Base-by-base conservation (phyloP, 2,113 vertebrate species). In the Ameiurus melas region DNA sequence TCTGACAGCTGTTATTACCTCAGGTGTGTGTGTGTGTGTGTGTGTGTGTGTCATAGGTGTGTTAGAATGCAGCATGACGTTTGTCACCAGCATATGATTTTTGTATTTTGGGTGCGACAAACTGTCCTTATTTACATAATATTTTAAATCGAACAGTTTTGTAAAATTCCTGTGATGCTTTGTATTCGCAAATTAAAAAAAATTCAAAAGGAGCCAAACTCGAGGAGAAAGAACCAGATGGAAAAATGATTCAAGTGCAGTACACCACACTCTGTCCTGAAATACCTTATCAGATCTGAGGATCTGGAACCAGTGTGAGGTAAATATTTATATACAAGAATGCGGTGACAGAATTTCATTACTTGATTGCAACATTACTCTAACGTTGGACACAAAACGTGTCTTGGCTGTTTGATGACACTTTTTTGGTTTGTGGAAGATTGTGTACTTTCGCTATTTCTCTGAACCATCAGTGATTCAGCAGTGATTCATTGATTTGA, bases 381-480 rank as follows among this genome's bases (percentile, higher is more conserved):
- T 43, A 7, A 39, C 3, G 19, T 47, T 51, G 9, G 73, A 77
- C 4, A 47, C 73, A 14, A 27, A 14, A 27, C 0, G 2, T 17
- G 5, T 17, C 25, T 55, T 2, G 25, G 25, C 22, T 14, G 22
- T 53, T 30, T 17, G 51, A 30, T n/a, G 17, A 8, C 77, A 1
- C 51, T 30, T 6, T 30, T 6, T 8, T 2, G 33, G 77, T 20
- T 55, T 33, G 51, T n/a, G 5, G 7, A 80, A 80, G 51, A 19
- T n/a, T 27, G 27, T 36, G 55, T 58, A 36, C 55, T 81, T 58
- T 57, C 58, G 30, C 20, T 81, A 36, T 81, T 81, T 58, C 55
- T 81, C n/a, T 62, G 57, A 83, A 39, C 30, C 30, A 39, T 60
- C 51, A 25, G 14, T 82, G 79, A 82, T 82, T 82, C 80, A 83